phyloP scores from a whole-genome alignment of 2,113 vertebrate genomes.

The Peromyscus leucopus region DNA sequence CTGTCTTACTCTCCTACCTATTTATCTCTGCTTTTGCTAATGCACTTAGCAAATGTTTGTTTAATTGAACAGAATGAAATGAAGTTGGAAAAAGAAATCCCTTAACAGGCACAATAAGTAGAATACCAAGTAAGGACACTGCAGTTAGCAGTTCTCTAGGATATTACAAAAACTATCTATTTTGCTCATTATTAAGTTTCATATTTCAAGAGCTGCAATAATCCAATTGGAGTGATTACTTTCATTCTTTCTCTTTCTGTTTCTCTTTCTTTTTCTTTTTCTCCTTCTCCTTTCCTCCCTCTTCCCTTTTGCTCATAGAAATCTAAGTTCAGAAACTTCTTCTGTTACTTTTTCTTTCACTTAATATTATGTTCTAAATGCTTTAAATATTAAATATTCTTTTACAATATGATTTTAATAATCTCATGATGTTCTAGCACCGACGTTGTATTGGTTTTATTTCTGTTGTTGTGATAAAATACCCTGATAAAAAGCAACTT shows the following conservation, averaged over 20 bases:
- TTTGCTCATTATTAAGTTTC: slow-evolving; percentile 42
- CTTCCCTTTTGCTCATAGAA: not conserved
- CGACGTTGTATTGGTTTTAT: not conserved
- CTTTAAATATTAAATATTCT: slow-evolving; percentile 47
- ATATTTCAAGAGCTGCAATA: not conserved
- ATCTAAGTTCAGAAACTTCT: slow-evolving; percentile 3
- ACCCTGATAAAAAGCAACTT: not conserved
- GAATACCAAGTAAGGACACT: slow-evolving; percentile 20
- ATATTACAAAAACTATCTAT: not conserved
- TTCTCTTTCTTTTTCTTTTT: not conserved
- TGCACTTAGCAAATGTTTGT: slow-evolving; percentile 50
- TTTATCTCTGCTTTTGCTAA: slow-evolving; percentile 16
- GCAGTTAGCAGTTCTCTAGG: not conserved
- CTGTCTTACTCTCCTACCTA: not conserved
- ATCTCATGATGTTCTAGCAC: not conserved
- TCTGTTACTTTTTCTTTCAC: not conserved
- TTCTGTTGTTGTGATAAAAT: not conserved
- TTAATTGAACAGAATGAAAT: slow-evolving; percentile 60
- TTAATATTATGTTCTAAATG: slow-evolving; percentile 8
- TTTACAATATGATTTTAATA: slow-evolving; percentile 31
- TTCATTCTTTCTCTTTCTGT: not conserved
- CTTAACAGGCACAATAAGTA: not conserved
- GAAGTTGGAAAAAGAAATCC: slow-evolving; percentile 56
- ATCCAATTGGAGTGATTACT: not conserved
- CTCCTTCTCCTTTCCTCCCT: not conserved